Evolutionary conservation across 2,797 vertebrate species (phyloP).

Genomic region (Hirundo rustica): DNA sequence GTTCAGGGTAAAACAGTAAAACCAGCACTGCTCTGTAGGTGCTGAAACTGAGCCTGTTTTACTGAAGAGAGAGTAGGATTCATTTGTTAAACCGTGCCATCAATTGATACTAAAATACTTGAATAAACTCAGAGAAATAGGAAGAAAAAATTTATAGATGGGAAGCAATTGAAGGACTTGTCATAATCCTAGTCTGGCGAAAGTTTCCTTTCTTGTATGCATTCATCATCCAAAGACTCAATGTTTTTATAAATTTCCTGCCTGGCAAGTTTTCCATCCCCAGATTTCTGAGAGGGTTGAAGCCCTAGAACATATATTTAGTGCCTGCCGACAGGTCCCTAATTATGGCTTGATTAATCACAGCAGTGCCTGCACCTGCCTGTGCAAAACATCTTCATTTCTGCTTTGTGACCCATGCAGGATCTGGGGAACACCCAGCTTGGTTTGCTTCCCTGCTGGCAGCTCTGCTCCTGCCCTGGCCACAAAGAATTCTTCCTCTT

Average conservation of each 20-base stretch:
- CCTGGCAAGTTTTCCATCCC: slow-evolving; percentile 59
- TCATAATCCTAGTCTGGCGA: neutral
- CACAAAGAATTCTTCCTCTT: neutral
- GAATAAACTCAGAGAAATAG: neutral
- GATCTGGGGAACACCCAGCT: neutral
- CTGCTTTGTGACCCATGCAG: slow-evolving; percentile 43
- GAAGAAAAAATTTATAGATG: neutral
- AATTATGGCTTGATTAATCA: slow-evolving; percentile 74
- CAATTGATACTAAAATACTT: neutral
- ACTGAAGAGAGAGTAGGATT: neutral
- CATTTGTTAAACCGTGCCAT: neutral
- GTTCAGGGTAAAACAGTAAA: neutral
- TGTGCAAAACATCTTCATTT: slow-evolving; percentile 64
- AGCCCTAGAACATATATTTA: slow-evolving; percentile 67
- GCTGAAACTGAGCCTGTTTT: neutral
- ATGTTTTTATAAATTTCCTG: slow-evolving; percentile 52
- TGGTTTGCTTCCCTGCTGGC: neutral
- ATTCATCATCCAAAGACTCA: slow-evolving; percentile 5
- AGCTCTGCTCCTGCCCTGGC: neutral
- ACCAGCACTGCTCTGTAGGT: neutral
- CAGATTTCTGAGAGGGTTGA: slow-evolving; percentile 51
- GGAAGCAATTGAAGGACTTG: neutral
- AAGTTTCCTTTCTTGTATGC: slow-evolving; percentile 31
- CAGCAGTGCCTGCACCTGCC: slow-evolving; percentile 68
- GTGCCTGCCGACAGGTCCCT: slow-evolving; percentile 59